Percentiles rank a stretch among this genome's conserved stretches.
Conservation (phyloP, 2,113 vertebrate species). For the Hippolais icterina region DNA sequence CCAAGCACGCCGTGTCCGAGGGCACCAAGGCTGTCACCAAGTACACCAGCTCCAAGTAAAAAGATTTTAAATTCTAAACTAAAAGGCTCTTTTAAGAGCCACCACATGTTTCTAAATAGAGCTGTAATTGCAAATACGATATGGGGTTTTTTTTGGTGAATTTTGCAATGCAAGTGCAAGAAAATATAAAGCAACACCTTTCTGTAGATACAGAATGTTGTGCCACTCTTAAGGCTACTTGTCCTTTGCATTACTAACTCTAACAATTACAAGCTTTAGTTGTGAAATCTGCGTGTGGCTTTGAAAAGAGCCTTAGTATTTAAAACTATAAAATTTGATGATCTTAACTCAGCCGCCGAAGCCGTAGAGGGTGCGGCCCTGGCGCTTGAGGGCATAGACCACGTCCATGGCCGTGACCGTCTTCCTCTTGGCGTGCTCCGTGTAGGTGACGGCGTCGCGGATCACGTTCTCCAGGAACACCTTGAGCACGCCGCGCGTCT, state of each 20-base stretch:
- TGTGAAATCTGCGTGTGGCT: not conserved
- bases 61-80: not conserved
- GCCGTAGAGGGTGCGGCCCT: slow-evolving; percentile 72
- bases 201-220: accelerated
- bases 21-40: slow-evolving; percentile 86
- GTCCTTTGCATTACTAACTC: accelerated
- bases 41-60: slow-evolving; percentile 50
- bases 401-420: slow-evolving; percentile 80
- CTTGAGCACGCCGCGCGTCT: slow-evolving; percentile 75
- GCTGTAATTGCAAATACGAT: accelerated
- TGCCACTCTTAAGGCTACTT: accelerated
- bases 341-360: no score
- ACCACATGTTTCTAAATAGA: not conserved
- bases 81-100: slow-evolving; percentile 21
- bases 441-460: slow-evolving; percentile 80
- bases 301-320: slow-evolving; percentile 27
- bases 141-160: accelerated
- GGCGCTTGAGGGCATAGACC: slow-evolving; percentile 76
- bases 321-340: no score
- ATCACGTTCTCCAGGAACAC: slow-evolving; percentile 77
- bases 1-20: slow-evolving; percentile 73
- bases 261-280: accelerated
- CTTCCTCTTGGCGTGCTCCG: slow-evolving; percentile 81
- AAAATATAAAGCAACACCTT: no score
- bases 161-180: accelerated